Percentiles rank a stretch among this genome's conserved stretches.
Conservation (phyloP, 2,888 invertebrate genomes). For the Stenolophus ochropezus region DNA sequence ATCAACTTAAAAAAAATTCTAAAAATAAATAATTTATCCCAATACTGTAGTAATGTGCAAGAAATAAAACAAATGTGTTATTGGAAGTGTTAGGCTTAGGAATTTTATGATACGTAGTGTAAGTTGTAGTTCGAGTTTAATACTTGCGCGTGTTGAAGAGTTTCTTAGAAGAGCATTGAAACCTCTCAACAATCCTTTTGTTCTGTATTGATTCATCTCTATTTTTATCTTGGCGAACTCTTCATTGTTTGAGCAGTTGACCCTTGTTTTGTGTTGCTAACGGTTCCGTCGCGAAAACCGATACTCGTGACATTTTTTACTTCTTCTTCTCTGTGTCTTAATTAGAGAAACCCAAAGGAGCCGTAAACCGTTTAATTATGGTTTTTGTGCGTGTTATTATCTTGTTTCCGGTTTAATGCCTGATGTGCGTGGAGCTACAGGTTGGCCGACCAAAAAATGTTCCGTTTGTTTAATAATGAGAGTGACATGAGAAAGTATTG, state of each 20-base stretch:
- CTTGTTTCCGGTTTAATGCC: constrained; percentile 21
- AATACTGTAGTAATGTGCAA: too few species aligned
- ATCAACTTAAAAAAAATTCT: too few species aligned
- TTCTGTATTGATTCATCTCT: background rate
- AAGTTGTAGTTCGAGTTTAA: too few species aligned
- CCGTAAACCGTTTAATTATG: constrained; percentile 37
- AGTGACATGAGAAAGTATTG: constrained; percentile 33
- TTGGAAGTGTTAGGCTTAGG: too few species aligned
- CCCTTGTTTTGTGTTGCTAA: background rate
- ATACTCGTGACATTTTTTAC: constrained; percentile 36
- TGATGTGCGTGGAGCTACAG: constrained; percentile 2
- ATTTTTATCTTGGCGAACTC: background rate
- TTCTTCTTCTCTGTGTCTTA: constrained; percentile 4
- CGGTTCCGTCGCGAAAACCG: constrained; percentile 22
- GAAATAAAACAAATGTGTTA: too few species aligned
- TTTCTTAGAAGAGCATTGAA: background rate
- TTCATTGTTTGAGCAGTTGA: background rate
- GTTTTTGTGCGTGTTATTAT: constrained; percentile 33
- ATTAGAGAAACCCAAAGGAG: constrained; percentile 22
- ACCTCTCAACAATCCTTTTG: background rate
- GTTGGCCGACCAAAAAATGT: background rate
- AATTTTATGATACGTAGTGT: too few species aligned
- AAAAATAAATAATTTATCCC: too few species aligned
- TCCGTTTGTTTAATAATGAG: constrained; percentile 24
- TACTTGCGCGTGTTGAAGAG: background rate